These are phyloP conservation scores for Cantharis nigra DNA, from an alignment of 2,888 invertebrate species.

Conservation along the genomic window DNA sequence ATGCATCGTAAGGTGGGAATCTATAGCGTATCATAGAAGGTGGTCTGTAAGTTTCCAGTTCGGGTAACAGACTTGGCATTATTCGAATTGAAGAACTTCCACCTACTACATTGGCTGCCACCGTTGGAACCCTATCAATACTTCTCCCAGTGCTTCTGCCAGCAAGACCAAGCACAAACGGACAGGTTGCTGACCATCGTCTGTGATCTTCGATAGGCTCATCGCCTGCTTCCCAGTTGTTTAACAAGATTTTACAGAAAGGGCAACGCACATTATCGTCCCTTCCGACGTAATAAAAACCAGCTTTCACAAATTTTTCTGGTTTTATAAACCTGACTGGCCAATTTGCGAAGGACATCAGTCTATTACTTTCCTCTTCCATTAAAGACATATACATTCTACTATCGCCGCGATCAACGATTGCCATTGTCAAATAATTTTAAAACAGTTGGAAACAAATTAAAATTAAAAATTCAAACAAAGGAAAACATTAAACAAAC, in stretches of 20 bases:
- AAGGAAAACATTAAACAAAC: no score
- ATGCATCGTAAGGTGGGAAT: no score
- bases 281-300: conserved; percentile 81
- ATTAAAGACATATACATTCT: conserved; percentile 39
- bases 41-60: no score
- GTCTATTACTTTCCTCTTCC: conserved; percentile 65
- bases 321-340: conserved; percentile 64
- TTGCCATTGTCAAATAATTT: no score
- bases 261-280: conserved; percentile 80
- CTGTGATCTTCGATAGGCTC: conserved; percentile 79
- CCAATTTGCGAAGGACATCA: conserved; percentile 72
- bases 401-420: no score
- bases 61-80: no score
- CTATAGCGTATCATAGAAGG: no score
- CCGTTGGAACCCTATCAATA: neutral
- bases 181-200: conserved; percentile 80
- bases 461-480: no score
- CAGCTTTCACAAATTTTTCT: conserved; percentile 72
- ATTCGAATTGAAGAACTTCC: no score
- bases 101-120: no score
- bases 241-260: conserved; percentile 79
- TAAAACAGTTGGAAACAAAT: no score
- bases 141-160: neutral
- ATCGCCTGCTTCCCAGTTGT: conserved; percentile 79
- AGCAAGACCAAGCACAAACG: conserved; percentile 55